A percentile compares a stretch with the other conserved stretches of the same genome.
phyloP scores from a whole-genome alignment of 2,888 invertebrate genomes.

The Caenorhabditis drosophilae region DNA sequence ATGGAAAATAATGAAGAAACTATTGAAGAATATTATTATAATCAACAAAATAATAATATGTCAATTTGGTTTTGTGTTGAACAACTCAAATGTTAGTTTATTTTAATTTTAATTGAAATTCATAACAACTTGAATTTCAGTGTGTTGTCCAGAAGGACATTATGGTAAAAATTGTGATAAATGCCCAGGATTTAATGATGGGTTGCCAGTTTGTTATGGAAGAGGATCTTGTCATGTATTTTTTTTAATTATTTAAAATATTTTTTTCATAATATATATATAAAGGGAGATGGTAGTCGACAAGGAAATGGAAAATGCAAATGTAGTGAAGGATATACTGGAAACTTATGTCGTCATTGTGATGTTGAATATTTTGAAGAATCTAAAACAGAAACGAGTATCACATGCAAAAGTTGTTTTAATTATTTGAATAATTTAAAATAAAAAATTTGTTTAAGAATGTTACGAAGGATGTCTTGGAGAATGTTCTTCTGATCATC shows the following conservation, averaged over 20 bases:
- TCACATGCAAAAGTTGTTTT: slow-evolving; percentile 56
- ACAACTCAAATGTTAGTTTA: slow-evolving; percentile 38
- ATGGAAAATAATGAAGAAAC: slow-evolving; percentile 82
- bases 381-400: slow-evolving; percentile 20
- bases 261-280: no score
- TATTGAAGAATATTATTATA: slow-evolving; percentile 88
- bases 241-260: no score
- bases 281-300: slow-evolving; percentile 88
- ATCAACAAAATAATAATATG: slow-evolving; percentile 70
- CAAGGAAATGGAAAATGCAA: slow-evolving; percentile 89
- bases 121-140: slow-evolving; percentile 59
- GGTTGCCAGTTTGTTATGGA: slow-evolving; percentile 79
- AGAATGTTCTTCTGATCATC: slow-evolving; percentile 53
- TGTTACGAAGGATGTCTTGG: slow-evolving; percentile 66
- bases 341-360: slow-evolving; percentile 82
- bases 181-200: slow-evolving; percentile 78
- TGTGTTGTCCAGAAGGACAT: slow-evolving; percentile 85
- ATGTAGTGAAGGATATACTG: slow-evolving; percentile 84
- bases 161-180: slow-evolving; percentile 83
- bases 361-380: slow-evolving; percentile 70
- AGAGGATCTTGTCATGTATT: slow-evolving; percentile 85
- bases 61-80: slow-evolving; percentile 45
- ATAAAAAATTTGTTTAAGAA: slow-evolving; percentile 43
- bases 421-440: neutral
- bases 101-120: neutral